Evolutionary conservation across 2,113 vertebrate genomes (phyloP).

Genomic region (Asarcornis scutulata): DNA sequence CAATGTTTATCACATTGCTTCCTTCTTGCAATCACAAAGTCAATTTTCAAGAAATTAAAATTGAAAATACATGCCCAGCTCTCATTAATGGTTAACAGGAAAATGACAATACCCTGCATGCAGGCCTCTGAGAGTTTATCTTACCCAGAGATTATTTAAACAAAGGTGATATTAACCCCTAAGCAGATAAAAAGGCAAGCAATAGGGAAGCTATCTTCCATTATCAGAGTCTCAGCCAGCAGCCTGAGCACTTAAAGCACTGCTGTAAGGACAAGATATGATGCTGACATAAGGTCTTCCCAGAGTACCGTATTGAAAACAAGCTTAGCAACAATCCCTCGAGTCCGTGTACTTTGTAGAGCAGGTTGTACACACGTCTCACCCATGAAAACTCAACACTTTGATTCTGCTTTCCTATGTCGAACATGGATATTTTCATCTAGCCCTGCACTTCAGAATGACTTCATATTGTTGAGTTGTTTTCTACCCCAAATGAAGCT

Average conservation of each 20-base stretch:
- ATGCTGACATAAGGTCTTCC: accelerated
- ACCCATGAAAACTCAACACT: not conserved
- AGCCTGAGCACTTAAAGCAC: not conserved
- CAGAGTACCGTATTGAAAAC: not conserved
- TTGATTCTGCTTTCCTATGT: not conserved
- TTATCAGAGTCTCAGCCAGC: not conserved
- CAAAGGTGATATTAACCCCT: not conserved
- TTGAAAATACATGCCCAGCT: not conserved
- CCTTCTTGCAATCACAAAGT: not conserved
- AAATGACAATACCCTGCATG: not conserved
- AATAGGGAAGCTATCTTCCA: not conserved
- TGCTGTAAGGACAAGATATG: not conserved
- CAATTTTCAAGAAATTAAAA: not conserved
- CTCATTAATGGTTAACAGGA: not conserved
- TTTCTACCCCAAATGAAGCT: not conserved
- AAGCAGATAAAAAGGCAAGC: not conserved
- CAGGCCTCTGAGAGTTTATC: not conserved
- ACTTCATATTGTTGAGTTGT: not conserved
- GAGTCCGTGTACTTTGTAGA: not conserved
- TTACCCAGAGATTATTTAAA: not conserved
- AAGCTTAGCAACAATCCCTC: not conserved
- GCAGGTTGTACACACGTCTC: not conserved
- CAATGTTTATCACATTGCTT: not conserved
- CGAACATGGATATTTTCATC: not conserved
- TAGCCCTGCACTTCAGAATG: not conserved